phyloP scores from a whole-genome alignment of 2,888 invertebrate genomes.

The Margaritifera margaritifera region DNA sequence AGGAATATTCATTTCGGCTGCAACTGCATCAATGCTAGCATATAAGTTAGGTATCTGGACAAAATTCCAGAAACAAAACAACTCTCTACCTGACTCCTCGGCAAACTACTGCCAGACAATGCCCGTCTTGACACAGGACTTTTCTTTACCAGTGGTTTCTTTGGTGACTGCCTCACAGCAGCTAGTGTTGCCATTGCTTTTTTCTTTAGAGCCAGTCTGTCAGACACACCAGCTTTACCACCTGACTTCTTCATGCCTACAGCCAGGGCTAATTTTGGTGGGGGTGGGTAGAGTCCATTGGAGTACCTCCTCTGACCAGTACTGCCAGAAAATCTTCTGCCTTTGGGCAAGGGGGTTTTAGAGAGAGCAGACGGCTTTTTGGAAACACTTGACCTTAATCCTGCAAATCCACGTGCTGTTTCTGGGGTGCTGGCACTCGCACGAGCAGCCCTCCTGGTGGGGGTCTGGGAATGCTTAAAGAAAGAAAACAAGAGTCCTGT shows the following conservation, averaged over 20 bases:
- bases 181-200: conserved; percentile 48
- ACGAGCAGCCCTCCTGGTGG: conserved; percentile 59
- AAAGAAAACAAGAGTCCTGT: neutral
- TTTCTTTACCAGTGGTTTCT: no score
- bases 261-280: conserved; percentile 35
- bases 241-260: conserved; percentile 14
- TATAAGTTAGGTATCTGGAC: no score
- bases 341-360: conserved; percentile 11
- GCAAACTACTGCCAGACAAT: no score
- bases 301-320: conserved; percentile 14
- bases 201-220: conserved; percentile 37
- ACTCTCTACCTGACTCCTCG: no score
- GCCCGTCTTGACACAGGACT: no score
- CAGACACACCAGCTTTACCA: conserved; percentile 18
- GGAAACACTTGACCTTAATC: conserved; percentile 43
- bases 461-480: conserved; percentile 32
- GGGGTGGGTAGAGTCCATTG: conserved; percentile 37
- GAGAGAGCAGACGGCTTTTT: conserved; percentile 20
- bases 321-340: conserved; percentile 16
- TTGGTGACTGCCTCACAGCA: conserved; percentile 3
- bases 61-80: no score
- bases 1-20: no score
- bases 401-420: conserved; percentile 61
- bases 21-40: no score
- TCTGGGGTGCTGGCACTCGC: conserved; percentile 67